Conservation (phyloP, 2,113 vertebrate genomes). For the Oenanthe melanoleuca region DNA sequence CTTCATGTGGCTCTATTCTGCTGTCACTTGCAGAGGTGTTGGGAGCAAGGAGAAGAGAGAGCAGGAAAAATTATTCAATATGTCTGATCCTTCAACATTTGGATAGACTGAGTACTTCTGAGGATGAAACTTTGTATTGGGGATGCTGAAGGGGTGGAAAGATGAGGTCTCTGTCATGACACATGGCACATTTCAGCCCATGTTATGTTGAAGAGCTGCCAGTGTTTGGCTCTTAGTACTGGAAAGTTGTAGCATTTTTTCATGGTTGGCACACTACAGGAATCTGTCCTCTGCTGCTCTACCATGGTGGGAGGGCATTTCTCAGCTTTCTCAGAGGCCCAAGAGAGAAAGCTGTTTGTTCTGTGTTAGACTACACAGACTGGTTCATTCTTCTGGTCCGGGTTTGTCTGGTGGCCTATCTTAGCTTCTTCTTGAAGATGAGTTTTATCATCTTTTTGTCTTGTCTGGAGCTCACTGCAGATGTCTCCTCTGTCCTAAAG, state of each 20-base stretch:
- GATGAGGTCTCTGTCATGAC: not conserved
- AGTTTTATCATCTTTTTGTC: not conserved
- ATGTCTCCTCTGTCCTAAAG: not conserved
- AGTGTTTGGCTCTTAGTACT: not conserved
- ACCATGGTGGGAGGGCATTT: not conserved
- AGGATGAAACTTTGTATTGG: not conserved
- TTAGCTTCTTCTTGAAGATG: not conserved
- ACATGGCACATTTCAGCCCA: not conserved
- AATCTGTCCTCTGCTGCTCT: not conserved
- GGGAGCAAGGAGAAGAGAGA: not conserved
- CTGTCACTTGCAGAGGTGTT: not conserved
- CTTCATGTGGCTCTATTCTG: not conserved
- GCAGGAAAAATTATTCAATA: not conserved
- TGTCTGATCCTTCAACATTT: not conserved
- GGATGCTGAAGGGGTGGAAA: not conserved
- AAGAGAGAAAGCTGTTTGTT: not conserved
- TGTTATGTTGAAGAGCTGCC: not conserved
- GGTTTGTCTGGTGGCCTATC: not conserved
- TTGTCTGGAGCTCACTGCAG: not conserved
- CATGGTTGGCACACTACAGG: not conserved
- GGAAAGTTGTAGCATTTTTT: not conserved
- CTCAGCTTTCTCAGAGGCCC: not conserved
- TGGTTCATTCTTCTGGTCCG: not conserved
- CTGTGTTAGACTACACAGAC: not conserved
- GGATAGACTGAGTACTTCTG: not conserved